These are phyloP conservation scores for Addax nasomaculatus DNA, from an alignment of 2,113 vertebrate genomes.

Conservation along the genomic window DNA sequence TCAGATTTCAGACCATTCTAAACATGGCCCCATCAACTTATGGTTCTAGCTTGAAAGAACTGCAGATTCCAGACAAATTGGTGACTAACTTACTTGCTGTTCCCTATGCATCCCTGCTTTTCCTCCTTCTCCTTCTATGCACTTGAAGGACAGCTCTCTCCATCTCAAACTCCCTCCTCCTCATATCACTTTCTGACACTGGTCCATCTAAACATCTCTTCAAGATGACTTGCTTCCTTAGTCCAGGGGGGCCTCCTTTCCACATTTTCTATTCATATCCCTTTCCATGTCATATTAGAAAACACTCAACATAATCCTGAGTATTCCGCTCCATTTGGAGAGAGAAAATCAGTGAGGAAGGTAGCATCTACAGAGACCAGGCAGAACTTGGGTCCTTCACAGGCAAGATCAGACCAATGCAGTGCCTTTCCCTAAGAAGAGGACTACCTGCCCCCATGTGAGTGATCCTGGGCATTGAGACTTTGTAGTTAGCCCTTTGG, in stretches of 20 bases:
- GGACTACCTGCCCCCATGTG: fast-evolving
- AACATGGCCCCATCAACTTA: neutral
- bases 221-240: neutral
- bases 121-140: neutral
- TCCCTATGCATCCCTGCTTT: fast-evolving
- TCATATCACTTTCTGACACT: neutral
- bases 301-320: neutral
- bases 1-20: neutral
- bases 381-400: fast-evolving
- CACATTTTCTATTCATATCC: neutral
- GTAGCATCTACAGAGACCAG: neutral
- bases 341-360: neutral
- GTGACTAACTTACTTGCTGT: neutral
- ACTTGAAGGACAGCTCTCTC: neutral
- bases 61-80: fast-evolving
- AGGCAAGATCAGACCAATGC: fast-evolving
- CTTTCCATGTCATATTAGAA: neutral
- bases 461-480: neutral
- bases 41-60: neutral
- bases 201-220: neutral
- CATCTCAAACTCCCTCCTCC: neutral
- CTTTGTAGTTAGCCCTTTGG: neutral
- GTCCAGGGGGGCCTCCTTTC: neutral
- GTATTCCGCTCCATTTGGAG: fast-evolving
- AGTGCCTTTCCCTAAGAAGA: neutral